Conservation (phyloP, 2,797 vertebrate genomes). For the Acanthurus lineatus region DNA sequence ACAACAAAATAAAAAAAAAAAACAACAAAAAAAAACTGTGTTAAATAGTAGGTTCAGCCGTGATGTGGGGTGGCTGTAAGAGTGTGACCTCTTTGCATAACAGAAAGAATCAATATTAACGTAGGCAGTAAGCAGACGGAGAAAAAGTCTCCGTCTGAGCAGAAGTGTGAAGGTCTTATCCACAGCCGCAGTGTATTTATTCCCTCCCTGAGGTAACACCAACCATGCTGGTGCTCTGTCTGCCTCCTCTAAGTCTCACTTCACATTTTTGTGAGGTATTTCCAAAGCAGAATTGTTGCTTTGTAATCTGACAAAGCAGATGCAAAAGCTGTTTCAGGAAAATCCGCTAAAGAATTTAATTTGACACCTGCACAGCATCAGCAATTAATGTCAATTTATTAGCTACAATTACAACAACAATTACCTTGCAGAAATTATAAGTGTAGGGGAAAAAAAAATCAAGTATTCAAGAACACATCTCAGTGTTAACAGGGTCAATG, state of each 20-base stretch:
- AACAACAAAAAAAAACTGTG: neutral
- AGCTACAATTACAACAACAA: constrained; percentile 20
- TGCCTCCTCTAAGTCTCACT: constrained; percentile 55
- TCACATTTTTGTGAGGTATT: constrained; percentile 39
- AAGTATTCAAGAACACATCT: neutral
- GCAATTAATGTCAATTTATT: constrained; percentile 48
- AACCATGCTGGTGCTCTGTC: constrained; percentile 33
- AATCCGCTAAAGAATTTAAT: constrained; percentile 35
- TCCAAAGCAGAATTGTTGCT: constrained; percentile 22
- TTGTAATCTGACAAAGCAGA: constrained; percentile 27
- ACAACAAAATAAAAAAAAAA: no score
- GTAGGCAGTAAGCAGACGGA: constrained; percentile 50
- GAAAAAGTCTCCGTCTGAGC: constrained; percentile 32
- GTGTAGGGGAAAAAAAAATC: neutral
- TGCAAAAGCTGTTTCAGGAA: constrained; percentile 24
- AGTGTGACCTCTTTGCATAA: constrained; percentile 40
- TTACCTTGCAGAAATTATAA: constrained; percentile 4
- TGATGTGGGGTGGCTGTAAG: constrained; percentile 20
- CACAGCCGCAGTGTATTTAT: constrained; percentile 44
- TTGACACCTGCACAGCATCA: constrained; percentile 32
- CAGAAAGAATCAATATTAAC: constrained; percentile 51
- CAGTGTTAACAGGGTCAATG: neutral
- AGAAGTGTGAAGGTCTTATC: constrained; percentile 61
- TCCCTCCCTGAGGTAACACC: constrained; percentile 54
- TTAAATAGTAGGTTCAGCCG: neutral